Evolutionary conservation across 2,797 vertebrate genomes (phyloP), one percentile per base, ranked within the genome.

Genomic region (Myripristis jacobus): DNA sequence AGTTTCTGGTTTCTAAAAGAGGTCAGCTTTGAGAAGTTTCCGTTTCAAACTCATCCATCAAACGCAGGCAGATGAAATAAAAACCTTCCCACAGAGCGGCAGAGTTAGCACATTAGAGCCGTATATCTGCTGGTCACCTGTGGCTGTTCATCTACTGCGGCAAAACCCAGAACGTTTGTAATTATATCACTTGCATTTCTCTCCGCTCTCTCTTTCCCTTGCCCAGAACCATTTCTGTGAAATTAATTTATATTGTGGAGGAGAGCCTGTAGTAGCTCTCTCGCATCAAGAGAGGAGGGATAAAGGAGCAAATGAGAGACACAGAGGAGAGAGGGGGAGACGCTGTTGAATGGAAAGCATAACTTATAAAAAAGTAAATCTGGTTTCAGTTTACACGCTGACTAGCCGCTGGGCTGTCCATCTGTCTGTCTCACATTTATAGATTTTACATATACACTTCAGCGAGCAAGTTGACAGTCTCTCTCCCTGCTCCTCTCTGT

Each of bases 331-430:
- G n/a, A 22, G 54, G 19, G 22, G 62, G 57, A 69, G 71, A 55
- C 16, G 46, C 71, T 50, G 50, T 31, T 73, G 55, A 74, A 80
- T 77, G 74, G 76, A 65, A 77, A 80, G 66, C 43, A 64, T 46
- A 77, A 84, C 58, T 72, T 55, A 61, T 83, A 72, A 81, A 77
- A 29, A 80, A 73, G 77, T 80, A 73, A 87, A 82, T 84, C 64
- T 86, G 83, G 79, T 80, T 83, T 88, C 50, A 53, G 77, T 84
- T 90, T 86, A 79, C 75, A 53, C 36, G 78, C 67, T 58, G 75
- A 31, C 24, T 29, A 22, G 58, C 81, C 70, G 60, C 56, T 51
- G 66, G 31, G 79, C 66, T 9, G 50, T 65, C 82, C 77, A 69
- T 84, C 73, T 80, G 79, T 88, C 76, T 52, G 47, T 41, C 58